Evolutionary conservation across 2,113 vertebrate genomes (phyloP).

Genomic region (Pseudorhombus dupliciocellatus): DNA sequence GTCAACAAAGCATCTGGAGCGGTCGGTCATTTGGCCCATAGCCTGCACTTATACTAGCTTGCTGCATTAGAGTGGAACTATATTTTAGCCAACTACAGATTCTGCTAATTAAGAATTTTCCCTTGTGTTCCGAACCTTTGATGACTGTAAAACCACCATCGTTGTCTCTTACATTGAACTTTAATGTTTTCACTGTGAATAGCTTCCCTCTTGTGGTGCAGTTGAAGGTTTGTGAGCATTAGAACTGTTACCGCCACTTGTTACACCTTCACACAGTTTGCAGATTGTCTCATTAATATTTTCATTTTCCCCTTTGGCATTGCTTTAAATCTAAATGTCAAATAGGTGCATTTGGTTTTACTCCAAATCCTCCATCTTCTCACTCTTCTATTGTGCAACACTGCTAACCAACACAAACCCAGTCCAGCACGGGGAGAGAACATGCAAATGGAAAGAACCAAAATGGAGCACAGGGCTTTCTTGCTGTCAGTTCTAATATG

Average conservation of each 20-base stretch:
- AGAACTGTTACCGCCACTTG: neutral
- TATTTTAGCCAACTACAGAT: neutral
- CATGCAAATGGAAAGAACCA: neutral
- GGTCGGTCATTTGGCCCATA: neutral
- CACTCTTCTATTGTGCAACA: too few relatives aligned
- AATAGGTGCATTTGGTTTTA: neutral
- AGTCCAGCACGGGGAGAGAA: neutral
- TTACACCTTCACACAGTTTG: neutral
- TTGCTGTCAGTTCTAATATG: slow-evolving; percentile 10
- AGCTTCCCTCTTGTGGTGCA: neutral
- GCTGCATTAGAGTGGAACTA: neutral
- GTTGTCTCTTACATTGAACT: neutral
- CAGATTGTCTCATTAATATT: neutral
- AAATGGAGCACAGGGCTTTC: neutral
- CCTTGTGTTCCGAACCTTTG: too few relatives aligned
- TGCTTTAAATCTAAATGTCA: too few relatives aligned
- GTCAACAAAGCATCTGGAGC: neutral
- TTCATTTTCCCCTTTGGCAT: neutral
- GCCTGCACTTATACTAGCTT: neutral
- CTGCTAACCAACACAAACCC: neutral
- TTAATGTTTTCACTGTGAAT: neutral
- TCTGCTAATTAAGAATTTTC: too few relatives aligned
- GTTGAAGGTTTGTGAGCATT: neutral
- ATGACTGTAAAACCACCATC: neutral
- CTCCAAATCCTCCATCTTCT: neutral